Evolutionary conservation across 2,797 vertebrate species (phyloP), one percentile per base, ranked within the genome.

Genomic region (Tiaroga cobitis): DNA sequence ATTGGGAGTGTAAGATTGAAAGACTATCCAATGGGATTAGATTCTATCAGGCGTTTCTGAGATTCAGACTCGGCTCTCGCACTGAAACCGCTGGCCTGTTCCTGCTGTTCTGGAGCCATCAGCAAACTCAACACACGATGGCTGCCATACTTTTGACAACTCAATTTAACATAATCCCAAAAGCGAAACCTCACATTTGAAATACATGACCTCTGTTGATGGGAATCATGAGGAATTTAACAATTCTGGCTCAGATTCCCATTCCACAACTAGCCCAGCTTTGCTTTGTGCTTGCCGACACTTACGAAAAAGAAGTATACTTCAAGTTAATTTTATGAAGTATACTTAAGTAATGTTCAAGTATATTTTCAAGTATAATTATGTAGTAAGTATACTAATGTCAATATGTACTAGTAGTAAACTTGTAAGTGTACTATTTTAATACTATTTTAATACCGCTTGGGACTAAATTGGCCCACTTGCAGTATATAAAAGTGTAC

Each of bases 11-110:
- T 19, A n/a, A 32, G 11, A 73, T 82, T 77, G 75, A 77, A 77
- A 73, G 68, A 81, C 51, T 59, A 41, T 72, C 51, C 80, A 59
- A 43, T 82, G 69, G 81, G 81, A 82, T 82, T 74, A 63, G 39
- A 82, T 61, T 32, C 29, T 11, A 82, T 82, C 81, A 82, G 69
- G 29, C 1, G 10, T 63, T 82, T 46, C 39, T 49, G 13, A 82
- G 54, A n/a, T 74, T 56, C 26, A 54, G n/a, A 43, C 51, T 81
- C 18, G 32, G 69, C 51, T 75, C 73, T 75, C 3, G 29, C 21
- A 51, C 73, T 15, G 19, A 56, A 56, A 76, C 32, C 6, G 32
- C 49, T 77, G 73, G 69, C 39, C 68, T 73, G 39, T 80, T 80
- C 63, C 61, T 21, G 11, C 6, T 51, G 26, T 82, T 82, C 56